Evolutionary conservation across 1,140 invertebrate genomes (phyloP).

Genomic region (Parasteatoda tepidariorum): DNA sequence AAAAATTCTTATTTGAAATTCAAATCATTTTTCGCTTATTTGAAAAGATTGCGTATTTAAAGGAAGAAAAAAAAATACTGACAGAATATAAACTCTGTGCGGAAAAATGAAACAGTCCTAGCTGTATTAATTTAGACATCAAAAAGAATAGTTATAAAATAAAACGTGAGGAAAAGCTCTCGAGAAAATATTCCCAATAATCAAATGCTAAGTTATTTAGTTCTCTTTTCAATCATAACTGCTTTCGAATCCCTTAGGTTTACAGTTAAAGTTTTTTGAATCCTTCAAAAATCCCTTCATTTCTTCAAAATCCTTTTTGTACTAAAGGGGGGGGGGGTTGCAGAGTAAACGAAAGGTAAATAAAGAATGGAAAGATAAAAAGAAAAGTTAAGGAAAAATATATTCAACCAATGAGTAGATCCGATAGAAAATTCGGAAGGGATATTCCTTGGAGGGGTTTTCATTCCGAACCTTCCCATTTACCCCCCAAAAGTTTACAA

Average conservation of each 20-base stretch:
- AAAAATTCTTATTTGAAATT: no score
- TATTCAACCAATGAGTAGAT: conserved; percentile 55
- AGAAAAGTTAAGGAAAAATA: conserved; percentile 14
- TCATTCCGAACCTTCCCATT: conserved; percentile 16
- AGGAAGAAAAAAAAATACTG: no score
- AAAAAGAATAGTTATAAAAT: no score
- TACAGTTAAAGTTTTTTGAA: not conserved
- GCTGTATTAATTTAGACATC: no score
- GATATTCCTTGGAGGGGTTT: conserved; percentile 52
- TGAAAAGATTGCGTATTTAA: no score
- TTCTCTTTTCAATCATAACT: conserved; percentile 49
- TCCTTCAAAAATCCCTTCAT: conserved; percentile 10
- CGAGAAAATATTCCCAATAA: conserved; percentile 26
- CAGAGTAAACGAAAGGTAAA: conserved; percentile 43
- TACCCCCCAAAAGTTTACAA: not conserved
- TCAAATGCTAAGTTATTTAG: conserved; percentile 56
- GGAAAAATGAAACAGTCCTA: no score
- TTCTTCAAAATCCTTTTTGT: conserved; percentile 32
- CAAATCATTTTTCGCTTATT: no score
- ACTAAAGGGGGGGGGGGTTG: not conserved
- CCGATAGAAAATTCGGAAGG: conserved; percentile 42
- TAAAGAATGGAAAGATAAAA: conserved; percentile 9
- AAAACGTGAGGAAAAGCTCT: no score
- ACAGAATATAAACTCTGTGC: no score
- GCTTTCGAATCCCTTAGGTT: not conserved